Evolutionary conservation across 1,140 invertebrate species (phyloP).

Genomic region (Apocrypta bakeri): DNA sequence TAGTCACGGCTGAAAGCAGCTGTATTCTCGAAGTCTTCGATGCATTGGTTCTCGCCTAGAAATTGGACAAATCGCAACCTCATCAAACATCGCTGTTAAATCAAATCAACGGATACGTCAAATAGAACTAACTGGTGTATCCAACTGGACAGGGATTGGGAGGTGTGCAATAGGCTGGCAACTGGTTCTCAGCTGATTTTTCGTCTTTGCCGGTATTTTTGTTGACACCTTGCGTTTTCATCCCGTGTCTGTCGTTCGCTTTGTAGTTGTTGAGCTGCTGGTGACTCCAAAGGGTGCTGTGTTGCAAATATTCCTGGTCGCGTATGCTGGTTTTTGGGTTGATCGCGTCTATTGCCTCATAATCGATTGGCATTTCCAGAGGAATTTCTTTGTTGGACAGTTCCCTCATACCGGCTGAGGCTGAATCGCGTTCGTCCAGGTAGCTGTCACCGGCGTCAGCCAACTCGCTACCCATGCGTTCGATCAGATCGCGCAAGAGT

Average conservation of each 20-base stretch:
- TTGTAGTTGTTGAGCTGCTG: conserved; percentile 85
- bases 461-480: conserved; percentile 82
- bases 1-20: conserved; percentile 96
- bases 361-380: conserved; percentile 74
- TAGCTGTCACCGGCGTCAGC: conserved; percentile 71
- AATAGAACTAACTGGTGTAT: conserved; percentile 79
- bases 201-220: conserved; percentile 82
- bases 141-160: conserved; percentile 98
- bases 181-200: conserved; percentile 91
- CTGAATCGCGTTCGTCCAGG: conserved; percentile 79
- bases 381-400: conserved; percentile 69
- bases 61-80: conserved; percentile 15
- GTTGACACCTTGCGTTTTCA: conserved; percentile 57
- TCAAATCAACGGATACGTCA: no score
- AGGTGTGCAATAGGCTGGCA: conserved; percentile 99
- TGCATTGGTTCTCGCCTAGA: conserved; percentile 89
- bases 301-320: conserved; percentile 91
- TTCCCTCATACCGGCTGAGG: conserved; percentile 65
- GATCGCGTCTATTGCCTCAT: conserved; percentile 77
- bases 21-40: conserved; percentile 95
- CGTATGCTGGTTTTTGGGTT: conserved; percentile 84
- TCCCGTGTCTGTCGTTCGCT: conserved; percentile 65
- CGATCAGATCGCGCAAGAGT: conserved; percentile 80
- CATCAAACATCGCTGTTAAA: not conserved
- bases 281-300: conserved; percentile 90